Conservation (phyloP, 2,888 invertebrate species). For the Bruchidius siliquastri region DNA sequence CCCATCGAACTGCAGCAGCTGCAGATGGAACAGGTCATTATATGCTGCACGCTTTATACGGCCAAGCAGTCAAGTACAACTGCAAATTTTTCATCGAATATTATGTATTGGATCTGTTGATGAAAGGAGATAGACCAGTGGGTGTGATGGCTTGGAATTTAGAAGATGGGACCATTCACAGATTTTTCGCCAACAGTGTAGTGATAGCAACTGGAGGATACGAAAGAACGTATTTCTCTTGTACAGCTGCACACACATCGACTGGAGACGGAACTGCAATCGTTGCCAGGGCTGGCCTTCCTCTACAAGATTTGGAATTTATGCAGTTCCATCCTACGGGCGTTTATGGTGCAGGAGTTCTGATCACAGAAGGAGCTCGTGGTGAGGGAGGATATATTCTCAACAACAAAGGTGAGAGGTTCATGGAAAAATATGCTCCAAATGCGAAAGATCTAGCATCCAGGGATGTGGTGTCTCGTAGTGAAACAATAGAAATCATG, state of each 20-base stretch:
- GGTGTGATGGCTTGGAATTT: slow-evolving; percentile 63
- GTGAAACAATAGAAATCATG: slow-evolving; percentile 79
- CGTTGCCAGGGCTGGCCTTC: slow-evolving; percentile 85
- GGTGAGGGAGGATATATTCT: slow-evolving; percentile 94
- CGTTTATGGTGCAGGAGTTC: slow-evolving; percentile 90
- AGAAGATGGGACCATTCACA: slow-evolving; percentile 66
- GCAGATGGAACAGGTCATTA: slow-evolving; percentile 70
- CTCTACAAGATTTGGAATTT: slow-evolving; percentile 94
- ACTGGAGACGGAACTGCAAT: slow-evolving; percentile 96
- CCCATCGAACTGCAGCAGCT: slow-evolving; percentile 60
- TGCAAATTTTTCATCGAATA: slow-evolving; percentile 70
- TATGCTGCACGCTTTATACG: slow-evolving; percentile 66
- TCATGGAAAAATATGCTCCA: slow-evolving; percentile 97
- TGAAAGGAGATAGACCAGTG: slow-evolving; percentile 57
- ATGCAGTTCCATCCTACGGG: slow-evolving; percentile 96
- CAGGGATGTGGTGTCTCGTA: slow-evolving; percentile 91
- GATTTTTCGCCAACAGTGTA: slow-evolving; percentile 31
- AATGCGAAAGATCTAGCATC: slow-evolving; percentile 95
- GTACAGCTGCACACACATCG: slow-evolving; percentile 95
- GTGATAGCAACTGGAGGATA: slow-evolving; percentile 77
- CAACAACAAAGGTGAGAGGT: slow-evolving; percentile 91
- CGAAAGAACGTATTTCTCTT: slow-evolving; percentile 90
- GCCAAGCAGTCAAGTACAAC: slow-evolving; percentile 62
- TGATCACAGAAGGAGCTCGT: slow-evolving; percentile 93
- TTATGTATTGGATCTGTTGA: slow-evolving; percentile 65